Evolutionary conservation across 2,888 invertebrate genomes (phyloP), one percentile per base, ranked within the genome.

Genomic region (Byasa hedistus): DNA sequence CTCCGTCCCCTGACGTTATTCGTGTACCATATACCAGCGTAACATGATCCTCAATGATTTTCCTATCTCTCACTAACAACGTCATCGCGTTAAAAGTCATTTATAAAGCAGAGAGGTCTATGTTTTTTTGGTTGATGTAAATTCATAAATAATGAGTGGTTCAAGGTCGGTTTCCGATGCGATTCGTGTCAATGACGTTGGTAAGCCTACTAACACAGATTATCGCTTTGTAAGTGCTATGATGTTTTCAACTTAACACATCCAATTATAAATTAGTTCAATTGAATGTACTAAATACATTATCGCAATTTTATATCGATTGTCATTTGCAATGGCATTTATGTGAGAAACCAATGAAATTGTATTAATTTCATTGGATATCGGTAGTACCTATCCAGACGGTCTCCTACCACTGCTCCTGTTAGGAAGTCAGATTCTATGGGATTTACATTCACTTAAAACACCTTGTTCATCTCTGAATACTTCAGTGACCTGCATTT

Each of bases 1-100:
- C 36, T 74, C 71, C 75, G 78, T 69, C 78, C 78, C 73, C 75
- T 82, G 80, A 82, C 77, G 77, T 68, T 75, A 78, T 74, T 68
- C 72, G 73, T 72, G 64, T 69, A 69, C 66, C 39, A 69, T 61
- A 67, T 72, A 75, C 78, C 79, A 77, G 64, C 63, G 56, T 76
- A 75, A 70, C 70, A 61, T 74, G 79, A 79, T 69, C 79, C 70
- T 21, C 52, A 57, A 65, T n/a, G 63, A 61, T 65, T 67, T 60
- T 62, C 56, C 56, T 56, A 61, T 66, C 61, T 22, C 32, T 54
- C 44, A 57, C 48, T 23, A 56, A 64, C 61, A 4, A 57, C 24
- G 44, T 57, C 21, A 1, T 62, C 54, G 61, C 69, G 65, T 66
- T 68, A 70, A 69, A 59, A 62, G 64, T 68, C 69, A 48, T 48